Evolutionary conservation across 1,140 invertebrate species (phyloP).

Genomic region (Macrocentrus cingulum): DNA sequence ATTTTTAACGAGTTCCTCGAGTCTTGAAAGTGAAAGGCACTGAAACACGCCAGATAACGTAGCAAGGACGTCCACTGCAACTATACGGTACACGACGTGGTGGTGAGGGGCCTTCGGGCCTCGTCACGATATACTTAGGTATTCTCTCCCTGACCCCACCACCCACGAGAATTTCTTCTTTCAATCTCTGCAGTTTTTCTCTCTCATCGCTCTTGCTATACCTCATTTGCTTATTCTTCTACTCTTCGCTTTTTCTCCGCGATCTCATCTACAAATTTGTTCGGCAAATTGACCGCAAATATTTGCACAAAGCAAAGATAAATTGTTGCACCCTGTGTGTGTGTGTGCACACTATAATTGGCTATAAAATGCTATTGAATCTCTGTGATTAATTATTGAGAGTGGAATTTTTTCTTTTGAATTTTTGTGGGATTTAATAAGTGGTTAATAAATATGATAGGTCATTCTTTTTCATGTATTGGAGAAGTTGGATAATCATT

Average conservation of each 20-base stretch:
- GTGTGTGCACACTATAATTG: too few species aligned
- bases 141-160: constrained; percentile 32
- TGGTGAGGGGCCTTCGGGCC: constrained; percentile 50
- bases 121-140: constrained; percentile 35
- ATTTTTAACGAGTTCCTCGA: constrained; percentile 51
- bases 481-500: too few species aligned
- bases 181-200: constrained; percentile 12
- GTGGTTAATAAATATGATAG: too few species aligned
- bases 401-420: constrained; percentile 19
- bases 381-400: too few species aligned
- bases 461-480: too few species aligned
- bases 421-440: too few species aligned
- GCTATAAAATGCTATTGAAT: too few species aligned
- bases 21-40: constrained; percentile 58
- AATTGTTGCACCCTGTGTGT: too few species aligned
- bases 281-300: too few species aligned
- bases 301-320: too few species aligned
- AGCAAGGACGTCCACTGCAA: constrained; percentile 58
- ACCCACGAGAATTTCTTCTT: constrained; percentile 30
- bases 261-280: too few species aligned
- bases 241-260: constrained; percentile 22
- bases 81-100: constrained; percentile 24
- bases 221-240: constrained; percentile 7
- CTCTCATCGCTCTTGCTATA: not conserved
- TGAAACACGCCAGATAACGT: constrained; percentile 50